phyloP scores from a whole-genome alignment of 2,888 invertebrate species.

The Macrophya annulata region DNA sequence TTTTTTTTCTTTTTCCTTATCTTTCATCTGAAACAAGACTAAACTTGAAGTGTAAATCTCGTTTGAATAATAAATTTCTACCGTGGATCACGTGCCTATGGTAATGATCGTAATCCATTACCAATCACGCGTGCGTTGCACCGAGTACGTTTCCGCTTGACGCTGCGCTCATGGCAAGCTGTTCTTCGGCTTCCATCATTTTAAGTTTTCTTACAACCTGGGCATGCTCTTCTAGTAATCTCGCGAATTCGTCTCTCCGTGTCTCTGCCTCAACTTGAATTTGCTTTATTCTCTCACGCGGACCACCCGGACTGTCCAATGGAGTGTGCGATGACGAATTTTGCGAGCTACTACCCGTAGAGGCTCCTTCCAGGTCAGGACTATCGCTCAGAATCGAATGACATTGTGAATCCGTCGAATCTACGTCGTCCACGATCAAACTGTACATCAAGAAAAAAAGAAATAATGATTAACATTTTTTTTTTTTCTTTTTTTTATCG shows the following conservation, averaged over 20 bases:
- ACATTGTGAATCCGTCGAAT: conserved; percentile 61
- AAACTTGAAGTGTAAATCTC: background rate
- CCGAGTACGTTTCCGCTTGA: conserved; percentile 66
- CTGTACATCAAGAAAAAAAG: conserved; percentile 59
- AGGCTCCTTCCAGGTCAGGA: conserved; percentile 68
- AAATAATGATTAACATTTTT: no score
- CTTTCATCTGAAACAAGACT: background rate
- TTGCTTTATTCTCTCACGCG: conserved; percentile 73
- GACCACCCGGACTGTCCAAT: conserved; percentile 71
- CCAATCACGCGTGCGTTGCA: conserved; percentile 72
- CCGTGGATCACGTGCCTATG: background rate
- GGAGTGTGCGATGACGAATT: conserved; percentile 71
- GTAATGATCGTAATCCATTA: background rate
- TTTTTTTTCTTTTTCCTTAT: background rate
- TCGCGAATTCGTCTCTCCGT: conserved; percentile 77
- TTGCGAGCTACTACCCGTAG: conserved; percentile 69
- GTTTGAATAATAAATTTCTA: background rate
- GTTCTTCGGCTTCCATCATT: conserved; percentile 77
- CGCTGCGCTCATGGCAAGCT: conserved; percentile 63
- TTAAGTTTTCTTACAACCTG: conserved; percentile 78
- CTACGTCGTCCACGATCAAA: conserved; percentile 73
- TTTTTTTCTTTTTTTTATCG: no score
- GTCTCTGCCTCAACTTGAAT: conserved; percentile 78
- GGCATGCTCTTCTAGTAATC: conserved; percentile 78
- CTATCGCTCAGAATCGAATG: conserved; percentile 69